Percentiles rank a stretch among this genome's conserved stretches.
Evolutionary conservation across 2,113 vertebrate species (phyloP).

Genomic region (Grammomys surdaster): DNA sequence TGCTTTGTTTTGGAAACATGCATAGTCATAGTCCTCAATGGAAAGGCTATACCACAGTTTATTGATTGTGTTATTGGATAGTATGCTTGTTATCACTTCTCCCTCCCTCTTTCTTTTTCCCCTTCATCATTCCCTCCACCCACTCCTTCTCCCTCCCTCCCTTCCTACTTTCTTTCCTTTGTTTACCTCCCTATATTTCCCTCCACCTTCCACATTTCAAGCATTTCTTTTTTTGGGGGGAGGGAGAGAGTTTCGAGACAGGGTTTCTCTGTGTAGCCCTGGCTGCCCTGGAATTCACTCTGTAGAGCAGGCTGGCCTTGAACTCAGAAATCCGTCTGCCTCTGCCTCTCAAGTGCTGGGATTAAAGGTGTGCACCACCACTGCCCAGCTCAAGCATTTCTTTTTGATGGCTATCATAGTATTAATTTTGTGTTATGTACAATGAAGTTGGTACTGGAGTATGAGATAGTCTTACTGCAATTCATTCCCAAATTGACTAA

Average conservation of each 20-base stretch:
- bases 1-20: not conserved
- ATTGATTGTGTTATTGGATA: not conserved
- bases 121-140: too few relatives aligned
- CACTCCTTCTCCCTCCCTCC: too few relatives aligned
- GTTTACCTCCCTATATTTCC: not conserved
- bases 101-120: not conserved
- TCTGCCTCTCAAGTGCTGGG: too few relatives aligned
- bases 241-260: too few relatives aligned
- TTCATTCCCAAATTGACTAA: conserved; percentile 40
- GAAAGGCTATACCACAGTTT: not conserved
- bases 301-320: too few relatives aligned
- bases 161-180: not conserved
- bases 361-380: too few relatives aligned
- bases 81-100: not conserved
- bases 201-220: not conserved
- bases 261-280: too few relatives aligned
- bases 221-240: not conserved
- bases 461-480: not conserved
- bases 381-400: not conserved
- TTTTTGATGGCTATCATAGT: not conserved
- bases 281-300: too few relatives aligned
- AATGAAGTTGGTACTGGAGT: not conserved
- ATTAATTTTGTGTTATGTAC: not conserved
- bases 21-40: not conserved
- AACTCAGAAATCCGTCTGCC: too few relatives aligned